A percentile compares a stretch with the other conserved stretches of the same genome.
phyloP scores from a whole-genome alignment of 2,797 vertebrate species.

The Leuciscus waleckii region DNA sequence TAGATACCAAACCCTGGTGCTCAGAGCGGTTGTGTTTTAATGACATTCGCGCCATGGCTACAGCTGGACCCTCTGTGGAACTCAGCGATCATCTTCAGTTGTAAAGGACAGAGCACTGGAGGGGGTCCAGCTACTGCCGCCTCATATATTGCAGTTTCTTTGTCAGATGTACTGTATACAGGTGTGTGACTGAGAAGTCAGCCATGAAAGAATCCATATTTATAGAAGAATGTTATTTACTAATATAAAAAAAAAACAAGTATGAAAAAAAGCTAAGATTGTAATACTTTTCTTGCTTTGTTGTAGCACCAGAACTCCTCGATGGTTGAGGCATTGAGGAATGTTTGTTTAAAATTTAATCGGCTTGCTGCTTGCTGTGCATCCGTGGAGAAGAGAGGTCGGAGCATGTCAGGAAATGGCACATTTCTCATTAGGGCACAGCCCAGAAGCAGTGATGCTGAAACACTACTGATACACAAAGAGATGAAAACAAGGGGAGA shows the following conservation, averaged over 20 bases:
- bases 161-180: not conserved
- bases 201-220: not conserved
- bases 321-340: slow-evolving; percentile 26
- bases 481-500: slow-evolving; percentile 42
- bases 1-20: slow-evolving; percentile 5
- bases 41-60: slow-evolving; percentile 44
- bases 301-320: not conserved
- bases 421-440: slow-evolving; percentile 69
- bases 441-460: slow-evolving; percentile 59
- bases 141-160: slow-evolving; percentile 26
- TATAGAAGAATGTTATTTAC: not conserved
- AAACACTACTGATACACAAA: slow-evolving; percentile 38
- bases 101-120: slow-evolving; percentile 24
- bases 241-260: not conserved
- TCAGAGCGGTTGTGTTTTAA: slow-evolving; percentile 18
- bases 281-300: slow-evolving; percentile 8
- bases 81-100: not conserved
- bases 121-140: not conserved
- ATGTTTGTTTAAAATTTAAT: slow-evolving; percentile 47
- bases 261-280: not conserved
- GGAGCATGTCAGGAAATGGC: slow-evolving; percentile 70
- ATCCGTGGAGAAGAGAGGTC: slow-evolving; percentile 53
- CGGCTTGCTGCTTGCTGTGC: slow-evolving; percentile 24
- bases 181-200: not conserved
- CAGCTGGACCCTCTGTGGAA: slow-evolving; percentile 23